Evolutionary conservation across 2,113 vertebrate genomes (phyloP), one percentile per base, ranked within the genome.

Genomic region (Vulpes ferrilata): DNA sequence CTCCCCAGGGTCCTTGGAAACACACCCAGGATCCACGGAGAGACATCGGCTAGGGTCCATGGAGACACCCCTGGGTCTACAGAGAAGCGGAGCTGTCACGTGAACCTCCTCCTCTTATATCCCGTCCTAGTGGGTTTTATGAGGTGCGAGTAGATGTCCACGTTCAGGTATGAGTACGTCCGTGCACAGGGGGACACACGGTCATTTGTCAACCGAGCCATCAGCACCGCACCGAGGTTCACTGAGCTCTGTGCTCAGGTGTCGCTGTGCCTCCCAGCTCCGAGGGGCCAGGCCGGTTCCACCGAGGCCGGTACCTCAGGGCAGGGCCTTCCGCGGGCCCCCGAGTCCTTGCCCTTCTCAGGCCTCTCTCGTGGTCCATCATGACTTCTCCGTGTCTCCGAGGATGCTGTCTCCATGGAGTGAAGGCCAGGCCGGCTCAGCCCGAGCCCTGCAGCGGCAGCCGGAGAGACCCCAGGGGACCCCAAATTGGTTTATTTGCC

Each of bases 31-130:
- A 5, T 43, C 43, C 43, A 43, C 7, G 7, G 43, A 7, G 43
- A 43, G 43, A 43, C 43, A 43, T 43, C 43, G 43, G 43, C 43
- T 6, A 43, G 43, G 43, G 43, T 43, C 43, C 43, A 43, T 0
- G 43, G 43, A 43, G 43, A 43, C 43, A 43, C 43, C 43, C 43
- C 43, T 43, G 43, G 43, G 43, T 43, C 43, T 6, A 1, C 11
- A 6, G 64, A 10, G 10, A 5, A 2, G 11, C 0, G 0, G 32
- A 5, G 1, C 0, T 0, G 2, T 1, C 0, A 0, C 0, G 27
- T 9, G 3, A 16, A 0, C 3, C 20, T 25, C 10, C 1, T 3
- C 4, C 27, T 65, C 32, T 27, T 0, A 1, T 11, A 9, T 35
- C 59, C 48, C 15, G 11, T 0, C 0, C 0, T 5, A 0, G 13